A percentile compares a stretch with the other conserved stretches of the same genome.
Evolutionary conservation across 2,888 invertebrate genomes (phyloP).

Genomic region (Electrophaes corylata): DNA sequence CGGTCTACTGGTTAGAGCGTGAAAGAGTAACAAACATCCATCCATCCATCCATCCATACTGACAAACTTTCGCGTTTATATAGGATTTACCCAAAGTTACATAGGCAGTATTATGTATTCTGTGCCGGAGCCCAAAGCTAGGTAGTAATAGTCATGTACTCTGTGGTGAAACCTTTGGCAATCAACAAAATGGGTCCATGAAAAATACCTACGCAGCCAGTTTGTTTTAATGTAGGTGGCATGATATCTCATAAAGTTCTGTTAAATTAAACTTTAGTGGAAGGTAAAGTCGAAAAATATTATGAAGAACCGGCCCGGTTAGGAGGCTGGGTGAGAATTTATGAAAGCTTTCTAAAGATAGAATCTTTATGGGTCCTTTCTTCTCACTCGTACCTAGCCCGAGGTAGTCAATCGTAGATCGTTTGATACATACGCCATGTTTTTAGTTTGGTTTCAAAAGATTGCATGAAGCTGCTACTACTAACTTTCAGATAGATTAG

Average conservation of each 20-base stretch:
- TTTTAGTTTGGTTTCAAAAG: too few species aligned
- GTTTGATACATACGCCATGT: too few species aligned
- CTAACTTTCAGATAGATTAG: too few species aligned
- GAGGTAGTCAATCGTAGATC: too few species aligned
- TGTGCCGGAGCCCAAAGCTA: constrained; percentile 28
- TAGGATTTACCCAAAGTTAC: neutral
- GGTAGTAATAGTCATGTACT: constrained; percentile 15
- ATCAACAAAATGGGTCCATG: constrained; percentile 39
- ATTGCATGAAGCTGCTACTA: too few species aligned
- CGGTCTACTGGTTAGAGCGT: too few species aligned
- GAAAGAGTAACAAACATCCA: too few species aligned
- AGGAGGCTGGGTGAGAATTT: too few species aligned
- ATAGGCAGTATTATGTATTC: neutral
- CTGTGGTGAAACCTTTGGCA: constrained; percentile 24
- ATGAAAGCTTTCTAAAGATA: neutral
- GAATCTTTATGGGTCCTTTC: neutral
- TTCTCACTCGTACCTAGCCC: too few species aligned
- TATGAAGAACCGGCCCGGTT: neutral
- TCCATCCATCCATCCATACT: too few species aligned
- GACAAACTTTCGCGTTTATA: too few species aligned
- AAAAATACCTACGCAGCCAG: constrained; percentile 30
- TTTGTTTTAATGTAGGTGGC: neutral
- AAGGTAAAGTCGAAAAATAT: neutral
- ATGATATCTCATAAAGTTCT: constrained; percentile 8
- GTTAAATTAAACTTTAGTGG: constrained; percentile 13